Conservation (phyloP, 2,797 vertebrate genomes). For the Siniperca undulata region DNA sequence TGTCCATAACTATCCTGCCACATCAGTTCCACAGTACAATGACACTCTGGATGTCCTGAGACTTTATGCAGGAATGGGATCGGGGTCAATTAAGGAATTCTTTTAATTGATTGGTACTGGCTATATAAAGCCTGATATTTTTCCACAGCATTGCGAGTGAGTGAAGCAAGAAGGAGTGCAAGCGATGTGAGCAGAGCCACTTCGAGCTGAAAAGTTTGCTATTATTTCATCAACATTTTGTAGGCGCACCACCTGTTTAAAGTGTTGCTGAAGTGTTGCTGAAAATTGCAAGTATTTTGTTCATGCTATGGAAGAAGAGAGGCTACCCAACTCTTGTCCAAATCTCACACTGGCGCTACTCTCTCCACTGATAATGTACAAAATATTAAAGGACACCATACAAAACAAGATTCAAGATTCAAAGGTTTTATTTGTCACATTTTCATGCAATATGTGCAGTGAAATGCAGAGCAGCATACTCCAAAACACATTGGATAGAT, state of each 20-base stretch:
- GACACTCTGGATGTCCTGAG: not conserved
- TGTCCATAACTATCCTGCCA: not conserved
- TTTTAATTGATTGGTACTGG: not conserved
- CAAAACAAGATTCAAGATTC: not conserved
- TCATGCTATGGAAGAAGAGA: not conserved
- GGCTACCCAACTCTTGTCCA: not conserved
- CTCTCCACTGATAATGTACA: not conserved
- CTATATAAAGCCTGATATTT: constrained; percentile 3
- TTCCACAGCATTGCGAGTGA: not conserved
- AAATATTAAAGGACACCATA: not conserved
- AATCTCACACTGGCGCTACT: not conserved
- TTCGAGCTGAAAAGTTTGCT: not conserved
- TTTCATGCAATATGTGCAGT: not conserved
- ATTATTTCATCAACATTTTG: not conserved
- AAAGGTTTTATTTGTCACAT: not conserved
- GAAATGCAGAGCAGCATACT: not conserved
- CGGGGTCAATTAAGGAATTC: not conserved
- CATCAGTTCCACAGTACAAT: not conserved
- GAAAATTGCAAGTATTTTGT: not conserved
- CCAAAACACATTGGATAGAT: not conserved
- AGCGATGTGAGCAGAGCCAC: not conserved
- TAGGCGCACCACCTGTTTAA: not conserved
- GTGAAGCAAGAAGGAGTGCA: not conserved
- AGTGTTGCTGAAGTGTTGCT: not conserved
- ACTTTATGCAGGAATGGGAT: not conserved